Percentiles rank a stretch among this genome's conserved stretches.
Evolutionary conservation across 1,140 invertebrate genomes (phyloP).

Genomic region (Batillaria attramentaria): DNA sequence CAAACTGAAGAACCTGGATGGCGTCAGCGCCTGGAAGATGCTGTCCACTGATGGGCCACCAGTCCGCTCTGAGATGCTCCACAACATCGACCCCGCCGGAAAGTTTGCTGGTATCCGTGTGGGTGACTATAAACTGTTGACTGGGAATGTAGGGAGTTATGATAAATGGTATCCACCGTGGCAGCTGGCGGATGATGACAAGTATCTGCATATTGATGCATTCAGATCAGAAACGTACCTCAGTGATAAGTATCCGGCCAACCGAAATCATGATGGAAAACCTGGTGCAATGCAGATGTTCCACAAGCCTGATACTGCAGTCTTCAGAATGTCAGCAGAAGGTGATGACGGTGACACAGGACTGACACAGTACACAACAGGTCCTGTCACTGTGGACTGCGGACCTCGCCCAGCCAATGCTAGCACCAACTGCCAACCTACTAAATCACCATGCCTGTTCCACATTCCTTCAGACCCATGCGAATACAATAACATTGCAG

Average conservation of each 20-base stretch:
- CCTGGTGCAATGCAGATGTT: too few relatives aligned
- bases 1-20: conserved; percentile 79
- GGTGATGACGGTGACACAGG: not conserved
- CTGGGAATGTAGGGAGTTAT: conserved; percentile 76
- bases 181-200: conserved; percentile 40
- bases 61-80: conserved; percentile 80
- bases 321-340: too few relatives aligned
- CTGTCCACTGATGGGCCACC: conserved; percentile 78
- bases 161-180: conserved; percentile 64
- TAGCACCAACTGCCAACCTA: conserved; percentile 76
- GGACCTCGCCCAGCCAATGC: conserved; percentile 57
- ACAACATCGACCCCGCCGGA: conserved; percentile 90
- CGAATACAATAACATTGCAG: conserved; percentile 83
- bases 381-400: conserved; percentile 54
- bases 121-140: conserved; percentile 87
- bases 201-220: conserved; percentile 37
- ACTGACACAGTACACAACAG: not conserved
- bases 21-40: conserved; percentile 83
- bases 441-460: conserved; percentile 82
- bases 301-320: too few relatives aligned
- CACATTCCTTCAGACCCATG: conserved; percentile 87
- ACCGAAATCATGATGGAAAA: too few relatives aligned
- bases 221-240: conserved; percentile 22
- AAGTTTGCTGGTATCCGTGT: conserved; percentile 81
- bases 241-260: too few relatives aligned